Percentiles rank a stretch among this genome's conserved stretches.
Evolutionary conservation across 2,797 vertebrate genomes (phyloP).

Genomic region (Apogon talboti): DNA sequence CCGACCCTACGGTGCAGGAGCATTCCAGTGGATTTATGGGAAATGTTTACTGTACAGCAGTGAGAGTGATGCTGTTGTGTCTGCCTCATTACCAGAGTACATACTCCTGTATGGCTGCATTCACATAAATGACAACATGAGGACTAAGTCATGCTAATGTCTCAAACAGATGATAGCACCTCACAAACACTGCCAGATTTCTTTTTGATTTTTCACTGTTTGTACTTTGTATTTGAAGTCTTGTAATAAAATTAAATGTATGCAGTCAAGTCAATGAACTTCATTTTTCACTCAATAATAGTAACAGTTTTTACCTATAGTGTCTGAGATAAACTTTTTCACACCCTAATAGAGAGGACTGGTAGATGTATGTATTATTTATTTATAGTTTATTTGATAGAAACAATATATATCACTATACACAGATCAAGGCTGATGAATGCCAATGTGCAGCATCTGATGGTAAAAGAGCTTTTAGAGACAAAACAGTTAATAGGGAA

Average conservation of each 20-base stretch:
- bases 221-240: slow-evolving; percentile 30
- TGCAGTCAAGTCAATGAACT: slow-evolving; percentile 14
- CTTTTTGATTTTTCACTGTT: slow-evolving; percentile 23
- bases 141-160: background rate
- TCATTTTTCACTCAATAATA: slow-evolving; percentile 15
- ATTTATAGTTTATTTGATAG: too few species aligned
- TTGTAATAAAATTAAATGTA: slow-evolving; percentile 40
- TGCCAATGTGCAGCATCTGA: too few species aligned
- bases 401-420: too few species aligned
- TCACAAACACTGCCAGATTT: background rate
- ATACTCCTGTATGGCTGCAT: slow-evolving; percentile 90
- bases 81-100: slow-evolving; percentile 81
- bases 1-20: slow-evolving; percentile 77
- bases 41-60: slow-evolving; percentile 87
- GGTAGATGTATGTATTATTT: too few species aligned
- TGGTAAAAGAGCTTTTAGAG: too few species aligned
- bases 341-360: too few species aligned
- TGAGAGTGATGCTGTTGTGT: slow-evolving; percentile 90
- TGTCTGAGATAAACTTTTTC: too few species aligned
- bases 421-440: too few species aligned
- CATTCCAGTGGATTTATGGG: slow-evolving; percentile 83
- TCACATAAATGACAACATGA: slow-evolving; percentile 76
- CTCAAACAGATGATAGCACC: background rate
- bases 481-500: too few species aligned
- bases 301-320: too few species aligned